These are phyloP conservation scores for Nannoperca australis DNA, from an alignment of 2,797 vertebrate species.

Conservation along the genomic window DNA sequence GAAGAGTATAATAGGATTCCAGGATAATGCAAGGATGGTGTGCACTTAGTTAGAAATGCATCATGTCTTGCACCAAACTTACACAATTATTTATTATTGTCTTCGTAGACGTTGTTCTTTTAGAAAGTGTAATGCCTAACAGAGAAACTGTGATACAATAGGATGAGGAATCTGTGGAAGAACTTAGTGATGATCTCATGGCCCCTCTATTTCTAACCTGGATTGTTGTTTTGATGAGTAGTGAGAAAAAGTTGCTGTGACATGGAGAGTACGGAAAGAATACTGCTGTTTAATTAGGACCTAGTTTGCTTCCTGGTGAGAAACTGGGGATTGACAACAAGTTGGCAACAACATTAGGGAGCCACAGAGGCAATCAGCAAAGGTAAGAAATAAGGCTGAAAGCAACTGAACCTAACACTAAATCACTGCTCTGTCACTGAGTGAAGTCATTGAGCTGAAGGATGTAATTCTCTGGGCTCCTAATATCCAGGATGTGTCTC, in stretches of 20 bases:
- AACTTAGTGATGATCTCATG: slow-evolving; percentile 1
- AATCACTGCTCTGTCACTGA: slow-evolving; percentile 40
- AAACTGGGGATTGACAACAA: slow-evolving; percentile 41
- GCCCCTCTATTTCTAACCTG: neutral
- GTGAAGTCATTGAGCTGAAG: slow-evolving; percentile 43
- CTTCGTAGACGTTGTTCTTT: neutral
- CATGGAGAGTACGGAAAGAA: slow-evolving; percentile 24
- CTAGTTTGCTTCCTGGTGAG: slow-evolving; percentile 31
- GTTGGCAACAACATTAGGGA: slow-evolving; percentile 38
- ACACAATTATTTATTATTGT: slow-evolving; percentile 5
- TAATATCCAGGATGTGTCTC: slow-evolving; percentile 45
- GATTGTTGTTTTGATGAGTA: slow-evolving; percentile 39
- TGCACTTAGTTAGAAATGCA: slow-evolving; percentile 3
- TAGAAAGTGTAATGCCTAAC: slow-evolving; percentile 4
- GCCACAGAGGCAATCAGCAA: slow-evolving; percentile 37
- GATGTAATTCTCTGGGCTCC: slow-evolving; percentile 46
- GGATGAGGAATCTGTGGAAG: neutral
- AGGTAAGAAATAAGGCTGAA: slow-evolving; percentile 31
- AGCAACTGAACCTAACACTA: slow-evolving; percentile 13
- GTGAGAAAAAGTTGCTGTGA: slow-evolving; percentile 15
- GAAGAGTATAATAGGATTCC: slow-evolving; percentile 3
- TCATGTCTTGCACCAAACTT: neutral
- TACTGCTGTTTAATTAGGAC: slow-evolving; percentile 47
- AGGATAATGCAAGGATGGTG: neutral
- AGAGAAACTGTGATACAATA: neutral